Evolutionary conservation across 2,113 vertebrate species (phyloP), one percentile per base, ranked within the genome.

Genomic region (Seriola rivoliana): DNA sequence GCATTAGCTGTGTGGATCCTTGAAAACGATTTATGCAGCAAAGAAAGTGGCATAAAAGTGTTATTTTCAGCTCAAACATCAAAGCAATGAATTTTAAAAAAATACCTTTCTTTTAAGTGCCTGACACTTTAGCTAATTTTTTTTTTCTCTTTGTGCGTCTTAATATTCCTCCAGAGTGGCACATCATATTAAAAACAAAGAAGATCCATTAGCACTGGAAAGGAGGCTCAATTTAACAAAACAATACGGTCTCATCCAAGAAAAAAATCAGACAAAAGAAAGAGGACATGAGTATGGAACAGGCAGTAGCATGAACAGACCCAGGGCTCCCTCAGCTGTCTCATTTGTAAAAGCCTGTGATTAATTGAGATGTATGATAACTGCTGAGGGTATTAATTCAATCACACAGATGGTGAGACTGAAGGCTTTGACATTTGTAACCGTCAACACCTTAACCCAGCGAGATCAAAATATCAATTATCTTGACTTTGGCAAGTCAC

Each of bases 341-440:
- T 85, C 52, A 59, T 89, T 77, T 77, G 64, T 48, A 68, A 76
- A 78, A 77, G 77, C 36, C 66, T 5, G 1, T 88, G 81, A 84
- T 89, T 90, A 87, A 92, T 83, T 78, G 76, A 84, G 71, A 81
- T 65, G 71, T 85, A 55, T n/a, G 76, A 84, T 82, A 85, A 76
- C 57, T 54, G 72, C 69, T 25, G 63, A 72, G 59, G 80, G 74
- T 80, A 82, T 81, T 85, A 48, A 60, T 86, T 79, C 32, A 68
- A 72, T 87, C 83, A 52, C 71, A 25, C 74, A 44, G 9, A 72
- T 38, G 75, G 44, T 29, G 72, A 71, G 57, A 84, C 73, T 8
- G 25, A 23, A 73, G 65, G 65, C 71, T 75, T 48, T 88, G 87
- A 81, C 78, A 84, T 90, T 86, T 78, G 11, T 48, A 8, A 50